Evolutionary conservation across 1,140 invertebrate genomes (phyloP).

Genomic region (Drosophila azteca): DNA sequence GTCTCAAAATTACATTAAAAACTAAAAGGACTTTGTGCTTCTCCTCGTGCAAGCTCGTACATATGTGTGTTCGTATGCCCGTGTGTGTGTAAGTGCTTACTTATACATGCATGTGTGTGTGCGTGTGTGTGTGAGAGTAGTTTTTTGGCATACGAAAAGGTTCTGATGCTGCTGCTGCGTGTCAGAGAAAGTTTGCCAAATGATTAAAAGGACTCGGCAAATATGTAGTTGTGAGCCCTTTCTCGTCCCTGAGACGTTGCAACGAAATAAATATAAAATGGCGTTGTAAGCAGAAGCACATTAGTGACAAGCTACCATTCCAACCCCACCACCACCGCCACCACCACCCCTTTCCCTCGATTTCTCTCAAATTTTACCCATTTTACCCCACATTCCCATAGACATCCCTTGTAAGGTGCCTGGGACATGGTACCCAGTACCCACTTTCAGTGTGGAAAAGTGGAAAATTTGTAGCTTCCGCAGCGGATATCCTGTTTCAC

Average conservation of each 20-base stretch:
- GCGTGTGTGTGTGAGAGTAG: slow-evolving; percentile 41
- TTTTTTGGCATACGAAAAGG: slow-evolving; percentile 75
- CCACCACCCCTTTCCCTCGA: background rate
- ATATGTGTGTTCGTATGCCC: slow-evolving; percentile 17
- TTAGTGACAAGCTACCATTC: slow-evolving; percentile 57
- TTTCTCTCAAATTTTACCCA: slow-evolving; percentile 5
- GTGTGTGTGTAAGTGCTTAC: slow-evolving; percentile 23
- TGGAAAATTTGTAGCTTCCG: slow-evolving; percentile 83
- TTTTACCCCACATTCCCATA: background rate
- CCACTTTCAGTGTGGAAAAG: slow-evolving; percentile 66
- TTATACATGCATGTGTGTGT: slow-evolving; percentile 22
- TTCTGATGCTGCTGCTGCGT: slow-evolving; percentile 56
- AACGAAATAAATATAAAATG: slow-evolving; percentile 81
- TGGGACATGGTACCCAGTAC: background rate
- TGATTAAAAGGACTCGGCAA: slow-evolving; percentile 76
- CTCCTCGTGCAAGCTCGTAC: background rate
- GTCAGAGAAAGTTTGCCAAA: slow-evolving; percentile 80
- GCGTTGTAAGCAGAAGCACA: slow-evolving; percentile 77
- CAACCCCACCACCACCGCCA: background rate
- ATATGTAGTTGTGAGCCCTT: slow-evolving; percentile 51
- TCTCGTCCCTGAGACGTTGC: slow-evolving; percentile 57
- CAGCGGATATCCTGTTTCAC: slow-evolving; percentile 81
- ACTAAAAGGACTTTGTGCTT: slow-evolving; percentile 63
- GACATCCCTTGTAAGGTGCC: slow-evolving; percentile 42
- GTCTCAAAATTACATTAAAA: slow-evolving; percentile 76